phyloP scores from a whole-genome alignment of 2,113 vertebrate genomes.

The Cichladusa arquata region DNA sequence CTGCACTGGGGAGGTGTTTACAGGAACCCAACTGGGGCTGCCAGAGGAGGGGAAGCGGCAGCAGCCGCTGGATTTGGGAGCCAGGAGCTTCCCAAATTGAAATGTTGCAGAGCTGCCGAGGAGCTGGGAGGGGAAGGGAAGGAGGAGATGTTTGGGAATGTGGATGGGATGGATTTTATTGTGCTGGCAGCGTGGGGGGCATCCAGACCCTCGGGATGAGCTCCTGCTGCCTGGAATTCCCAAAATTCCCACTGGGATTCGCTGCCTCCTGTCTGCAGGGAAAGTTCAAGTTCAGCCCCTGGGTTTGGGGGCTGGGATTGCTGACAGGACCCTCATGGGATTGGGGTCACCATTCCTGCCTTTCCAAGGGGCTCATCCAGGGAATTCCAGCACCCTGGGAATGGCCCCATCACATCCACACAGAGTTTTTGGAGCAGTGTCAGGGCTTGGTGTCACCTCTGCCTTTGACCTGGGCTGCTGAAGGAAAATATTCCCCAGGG shows the following conservation, averaged over 20 bases:
- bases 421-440: neutral
- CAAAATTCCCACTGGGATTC: neutral
- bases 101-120: rapidly evolving
- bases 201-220: neutral
- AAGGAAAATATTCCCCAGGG: neutral
- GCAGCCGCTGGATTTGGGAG: neutral
- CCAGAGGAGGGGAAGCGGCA: neutral
- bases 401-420: rapidly evolving
- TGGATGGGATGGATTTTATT: neutral
- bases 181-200: neutral
- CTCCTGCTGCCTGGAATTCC: neutral
- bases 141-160: neutral
- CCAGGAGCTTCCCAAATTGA: neutral
- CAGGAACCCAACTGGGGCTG: neutral
- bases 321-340: neutral
- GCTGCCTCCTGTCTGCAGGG: neutral
- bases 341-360: neutral
- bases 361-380: neutral
- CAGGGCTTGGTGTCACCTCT: neutral
- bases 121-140: neutral
- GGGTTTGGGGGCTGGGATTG: neutral
- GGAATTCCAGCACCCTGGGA: neutral
- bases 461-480: neutral
- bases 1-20: neutral
- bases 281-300: neutral